Conservation (phyloP, 2,113 vertebrate genomes). For the Malurus cyaneus region DNA sequence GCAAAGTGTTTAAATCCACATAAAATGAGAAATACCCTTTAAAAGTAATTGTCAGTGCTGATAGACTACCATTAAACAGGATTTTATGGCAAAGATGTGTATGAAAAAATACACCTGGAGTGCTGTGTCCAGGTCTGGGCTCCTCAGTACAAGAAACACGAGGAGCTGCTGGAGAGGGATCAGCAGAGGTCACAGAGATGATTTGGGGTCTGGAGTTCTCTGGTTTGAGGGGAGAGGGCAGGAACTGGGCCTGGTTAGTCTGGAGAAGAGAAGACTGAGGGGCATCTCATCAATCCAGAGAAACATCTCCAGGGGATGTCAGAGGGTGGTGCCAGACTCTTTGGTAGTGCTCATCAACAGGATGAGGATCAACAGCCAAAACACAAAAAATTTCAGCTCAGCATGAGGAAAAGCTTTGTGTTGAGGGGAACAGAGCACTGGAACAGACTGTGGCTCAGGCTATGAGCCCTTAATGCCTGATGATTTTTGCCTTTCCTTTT, state of each 20-base stretch:
- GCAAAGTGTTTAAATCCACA: neutral
- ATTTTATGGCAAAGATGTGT: neutral
- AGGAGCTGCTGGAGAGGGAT: neutral
- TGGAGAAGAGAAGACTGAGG: neutral
- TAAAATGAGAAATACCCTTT: neutral
- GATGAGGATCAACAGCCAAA: neutral
- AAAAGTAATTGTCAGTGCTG: neutral
- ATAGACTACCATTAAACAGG: neutral
- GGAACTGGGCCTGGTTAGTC: neutral
- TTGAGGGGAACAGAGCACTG: neutral
- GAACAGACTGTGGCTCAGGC: rapidly evolving
- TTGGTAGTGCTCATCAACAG: neutral
- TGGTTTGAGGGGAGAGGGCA: neutral
- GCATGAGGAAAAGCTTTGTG: rapidly evolving
- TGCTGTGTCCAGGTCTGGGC: neutral
- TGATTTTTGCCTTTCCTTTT: too few species aligned
- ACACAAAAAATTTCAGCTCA: neutral
- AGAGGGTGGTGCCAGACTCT: neutral
- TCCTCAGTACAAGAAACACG: neutral
- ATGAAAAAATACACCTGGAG: neutral
- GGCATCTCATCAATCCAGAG: neutral
- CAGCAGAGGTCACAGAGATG: neutral
- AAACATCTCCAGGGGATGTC: neutral
- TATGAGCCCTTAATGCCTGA: neutral
- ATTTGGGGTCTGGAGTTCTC: neutral